These are phyloP conservation scores for Cassiopea xamachana DNA, from an alignment of 30 jellyfish, hydroid and myxozoan genomes.

Conservation along the genomic window DNA sequence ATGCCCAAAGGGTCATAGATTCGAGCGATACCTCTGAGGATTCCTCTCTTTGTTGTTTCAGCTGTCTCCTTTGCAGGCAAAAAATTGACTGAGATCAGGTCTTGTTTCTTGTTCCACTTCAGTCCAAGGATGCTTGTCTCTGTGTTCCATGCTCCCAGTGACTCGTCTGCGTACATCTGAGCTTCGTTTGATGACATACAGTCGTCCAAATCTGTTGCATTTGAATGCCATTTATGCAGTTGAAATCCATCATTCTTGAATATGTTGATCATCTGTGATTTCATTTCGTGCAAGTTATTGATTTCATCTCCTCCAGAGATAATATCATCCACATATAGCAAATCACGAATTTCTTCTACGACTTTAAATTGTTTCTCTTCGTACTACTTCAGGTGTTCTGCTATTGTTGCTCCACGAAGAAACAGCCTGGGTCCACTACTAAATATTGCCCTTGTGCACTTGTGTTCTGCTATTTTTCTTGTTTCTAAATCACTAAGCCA, in stretches of 20 bases:
- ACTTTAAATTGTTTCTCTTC: not conserved
- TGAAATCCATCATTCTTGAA: conserved; percentile 27
- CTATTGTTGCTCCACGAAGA: conserved; percentile 55
- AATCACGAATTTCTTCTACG: not conserved
- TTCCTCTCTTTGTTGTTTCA: conserved; percentile 59
- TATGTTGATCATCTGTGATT: not conserved
- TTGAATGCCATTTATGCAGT: conserved; percentile 74
- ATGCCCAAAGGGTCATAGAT: conserved; percentile 69
- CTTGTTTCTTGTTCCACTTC: conserved; percentile 59
- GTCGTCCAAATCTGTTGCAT: conserved; percentile 11
- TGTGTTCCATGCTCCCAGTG: not conserved
- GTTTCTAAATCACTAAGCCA: conserved; percentile 38
- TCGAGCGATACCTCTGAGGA: conserved; percentile 54
- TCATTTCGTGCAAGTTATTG: not conserved
- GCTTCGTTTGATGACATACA: not conserved
- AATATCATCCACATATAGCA: conserved; percentile 33
- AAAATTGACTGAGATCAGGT: conserved; percentile 13
- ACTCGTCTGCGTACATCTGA: conserved; percentile 17
- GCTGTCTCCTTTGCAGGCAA: conserved; percentile 34
- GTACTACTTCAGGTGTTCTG: conserved; percentile 23
- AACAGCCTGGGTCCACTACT: conserved; percentile 68
- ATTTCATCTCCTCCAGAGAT: conserved; percentile 4
- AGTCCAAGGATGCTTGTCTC: conserved; percentile 47
- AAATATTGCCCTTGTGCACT: conserved; percentile 63
- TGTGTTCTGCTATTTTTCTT: conserved; percentile 15